Conservation (phyloP, 2,888 invertebrate species). For the Camptogramma bilineatum region DNA sequence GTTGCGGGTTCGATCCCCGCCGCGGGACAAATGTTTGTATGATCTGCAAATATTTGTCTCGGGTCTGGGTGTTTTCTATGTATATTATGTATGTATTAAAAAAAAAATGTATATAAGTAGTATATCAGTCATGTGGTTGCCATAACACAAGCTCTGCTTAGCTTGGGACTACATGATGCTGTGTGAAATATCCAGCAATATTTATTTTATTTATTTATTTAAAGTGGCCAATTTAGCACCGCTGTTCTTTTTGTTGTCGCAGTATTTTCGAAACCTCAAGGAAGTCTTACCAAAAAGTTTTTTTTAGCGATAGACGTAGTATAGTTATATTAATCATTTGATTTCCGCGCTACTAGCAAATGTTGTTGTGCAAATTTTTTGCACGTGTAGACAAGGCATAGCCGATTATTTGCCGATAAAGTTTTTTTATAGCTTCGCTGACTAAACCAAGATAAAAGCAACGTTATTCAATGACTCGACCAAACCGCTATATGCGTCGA, state of each 20-base stretch:
- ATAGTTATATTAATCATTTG: constrained; percentile 39
- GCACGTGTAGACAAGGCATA: constrained; percentile 24
- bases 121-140: too few species aligned
- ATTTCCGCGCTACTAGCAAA: constrained; percentile 36
- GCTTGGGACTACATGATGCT: too few species aligned
- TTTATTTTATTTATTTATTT: too few species aligned
- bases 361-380: constrained; percentile 40
- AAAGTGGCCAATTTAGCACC: too few species aligned
- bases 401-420: constrained; percentile 26
- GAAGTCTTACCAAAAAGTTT: constrained; percentile 22
- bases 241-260: neutral
- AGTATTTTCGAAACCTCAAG: constrained; percentile 22
- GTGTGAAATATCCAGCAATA: too few species aligned
- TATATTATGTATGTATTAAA: too few species aligned
- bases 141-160: too few species aligned
- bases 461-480: neutral
- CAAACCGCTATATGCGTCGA: neutral
- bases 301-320: constrained; percentile 12
- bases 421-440: constrained; percentile 15
- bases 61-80: too few species aligned
- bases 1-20: too few species aligned
- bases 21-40: too few species aligned
- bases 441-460: constrained; percentile 7
- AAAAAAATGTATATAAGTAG: too few species aligned
- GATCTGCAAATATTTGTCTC: too few species aligned